phyloP scores from a whole-genome alignment of 2,113 vertebrate genomes.

The Anser cygnoides region DNA sequence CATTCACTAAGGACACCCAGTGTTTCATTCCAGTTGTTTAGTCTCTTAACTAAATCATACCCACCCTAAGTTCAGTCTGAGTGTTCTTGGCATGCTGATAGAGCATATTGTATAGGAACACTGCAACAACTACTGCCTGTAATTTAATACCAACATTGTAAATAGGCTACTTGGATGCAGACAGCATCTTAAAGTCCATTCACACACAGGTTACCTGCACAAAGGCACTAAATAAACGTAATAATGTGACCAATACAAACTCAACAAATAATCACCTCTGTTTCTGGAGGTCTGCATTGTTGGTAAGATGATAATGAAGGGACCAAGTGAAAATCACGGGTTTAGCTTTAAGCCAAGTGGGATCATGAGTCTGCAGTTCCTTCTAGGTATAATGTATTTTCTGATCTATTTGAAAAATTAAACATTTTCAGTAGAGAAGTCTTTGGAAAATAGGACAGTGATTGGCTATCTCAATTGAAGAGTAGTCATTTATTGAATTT shows the following conservation, averaged over 20 bases:
- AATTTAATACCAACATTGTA: not conserved
- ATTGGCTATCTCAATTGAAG: not conserved
- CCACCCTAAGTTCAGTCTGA: not conserved
- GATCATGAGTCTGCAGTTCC: not conserved
- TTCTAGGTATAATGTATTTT: not conserved
- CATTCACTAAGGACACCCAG: not conserved
- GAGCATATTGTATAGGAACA: not conserved
- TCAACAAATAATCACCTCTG: not conserved
- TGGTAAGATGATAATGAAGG: not conserved
- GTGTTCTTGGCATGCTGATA: not conserved
- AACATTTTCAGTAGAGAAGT: not conserved
- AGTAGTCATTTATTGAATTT: not conserved
- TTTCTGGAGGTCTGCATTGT: not conserved
- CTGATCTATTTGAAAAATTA: not conserved
- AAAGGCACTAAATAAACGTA: not conserved
- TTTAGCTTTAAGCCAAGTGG: not conserved
- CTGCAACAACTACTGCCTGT: not conserved
- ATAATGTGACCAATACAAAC: not conserved
- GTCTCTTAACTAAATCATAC: not conserved
- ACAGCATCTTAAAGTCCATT: not conserved
- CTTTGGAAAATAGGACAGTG: not conserved
- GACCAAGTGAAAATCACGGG: not conserved
- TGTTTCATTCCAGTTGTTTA: not conserved
- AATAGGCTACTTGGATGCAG: not conserved
- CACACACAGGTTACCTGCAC: not conserved